Evolutionary conservation across 2,888 invertebrate species (phyloP).

Genomic region (Vandiemenella viatica): DNA sequence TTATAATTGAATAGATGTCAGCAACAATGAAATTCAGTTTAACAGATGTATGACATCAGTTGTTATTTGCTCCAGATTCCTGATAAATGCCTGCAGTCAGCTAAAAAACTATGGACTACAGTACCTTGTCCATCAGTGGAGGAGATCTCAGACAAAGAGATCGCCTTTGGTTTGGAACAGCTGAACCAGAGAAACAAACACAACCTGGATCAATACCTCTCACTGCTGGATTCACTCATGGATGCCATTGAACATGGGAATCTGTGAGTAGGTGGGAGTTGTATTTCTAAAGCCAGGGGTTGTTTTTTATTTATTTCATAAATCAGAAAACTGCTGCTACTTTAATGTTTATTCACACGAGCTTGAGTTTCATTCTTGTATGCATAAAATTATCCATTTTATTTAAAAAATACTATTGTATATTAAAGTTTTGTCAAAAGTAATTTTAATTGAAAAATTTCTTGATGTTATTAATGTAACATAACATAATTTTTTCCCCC

Average conservation of each 20-base stretch:
- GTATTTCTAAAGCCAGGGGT: background rate
- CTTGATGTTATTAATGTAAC: too few species aligned
- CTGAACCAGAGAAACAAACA: conserved; percentile 30
- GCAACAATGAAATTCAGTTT: too few species aligned
- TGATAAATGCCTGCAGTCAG: conserved; percentile 34
- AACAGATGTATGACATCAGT: too few species aligned
- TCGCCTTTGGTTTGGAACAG: conserved; percentile 26
- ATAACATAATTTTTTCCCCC: conserved; percentile 15
- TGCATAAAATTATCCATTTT: too few species aligned
- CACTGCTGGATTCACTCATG: conserved; percentile 34
- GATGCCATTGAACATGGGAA: conserved; percentile 38
- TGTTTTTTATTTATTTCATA: background rate
- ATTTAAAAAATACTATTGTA: too few species aligned
- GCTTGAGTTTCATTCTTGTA: too few species aligned
- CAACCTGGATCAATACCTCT: conserved; percentile 36
- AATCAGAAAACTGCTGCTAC: too few species aligned
- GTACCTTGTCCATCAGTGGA: conserved; percentile 27
- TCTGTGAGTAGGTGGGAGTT: conserved; percentile 33
- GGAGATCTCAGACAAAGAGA: conserved; percentile 23
- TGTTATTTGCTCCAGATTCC: conserved; percentile 32
- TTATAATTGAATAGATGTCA: too few species aligned
- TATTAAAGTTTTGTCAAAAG: background rate
- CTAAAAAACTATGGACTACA: conserved; percentile 30
- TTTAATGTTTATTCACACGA: too few species aligned
- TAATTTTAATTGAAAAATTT: too few species aligned